phyloP scores from a whole-genome alignment of 1,140 invertebrate species.

The Philopotamus ludificatus region DNA sequence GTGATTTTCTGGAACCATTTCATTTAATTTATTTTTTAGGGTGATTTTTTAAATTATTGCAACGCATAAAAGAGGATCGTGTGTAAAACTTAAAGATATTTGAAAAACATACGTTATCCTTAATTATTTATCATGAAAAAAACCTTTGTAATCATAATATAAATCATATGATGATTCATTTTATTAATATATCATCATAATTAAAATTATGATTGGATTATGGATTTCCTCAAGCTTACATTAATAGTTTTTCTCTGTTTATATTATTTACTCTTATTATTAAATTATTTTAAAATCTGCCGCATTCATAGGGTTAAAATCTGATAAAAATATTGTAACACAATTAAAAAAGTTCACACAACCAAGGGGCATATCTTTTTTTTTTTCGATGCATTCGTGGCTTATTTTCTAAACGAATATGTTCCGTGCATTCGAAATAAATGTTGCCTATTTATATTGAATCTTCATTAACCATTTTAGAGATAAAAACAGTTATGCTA shows the following conservation, averaged over 20 bases:
- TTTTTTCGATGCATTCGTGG: conserved; percentile 14
- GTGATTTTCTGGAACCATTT: no score
- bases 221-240: no score
- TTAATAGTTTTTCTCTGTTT: background rate
- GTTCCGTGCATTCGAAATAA: conserved; percentile 24
- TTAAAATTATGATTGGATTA: no score
- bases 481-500: conserved; percentile 19
- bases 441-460: conserved; percentile 27
- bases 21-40: no score
- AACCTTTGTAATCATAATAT: no score
- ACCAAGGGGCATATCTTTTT: conserved; percentile 7
- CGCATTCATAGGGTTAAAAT: conserved; percentile 11
- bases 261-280: background rate
- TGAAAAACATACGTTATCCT: no score
- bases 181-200: no score
- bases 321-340: conserved; percentile 11
- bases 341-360: conserved; percentile 35
- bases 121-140: no score
- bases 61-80: no score
- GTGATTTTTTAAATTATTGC: no score
- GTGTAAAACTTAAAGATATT: no score
- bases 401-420: conserved; percentile 19
- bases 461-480: conserved; percentile 15
- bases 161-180: no score
- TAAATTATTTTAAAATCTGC: background rate